Evolutionary conservation across 1,140 invertebrate genomes (phyloP), one percentile per base, ranked within the genome.

Genomic region (Sycophaga agraensis): DNA sequence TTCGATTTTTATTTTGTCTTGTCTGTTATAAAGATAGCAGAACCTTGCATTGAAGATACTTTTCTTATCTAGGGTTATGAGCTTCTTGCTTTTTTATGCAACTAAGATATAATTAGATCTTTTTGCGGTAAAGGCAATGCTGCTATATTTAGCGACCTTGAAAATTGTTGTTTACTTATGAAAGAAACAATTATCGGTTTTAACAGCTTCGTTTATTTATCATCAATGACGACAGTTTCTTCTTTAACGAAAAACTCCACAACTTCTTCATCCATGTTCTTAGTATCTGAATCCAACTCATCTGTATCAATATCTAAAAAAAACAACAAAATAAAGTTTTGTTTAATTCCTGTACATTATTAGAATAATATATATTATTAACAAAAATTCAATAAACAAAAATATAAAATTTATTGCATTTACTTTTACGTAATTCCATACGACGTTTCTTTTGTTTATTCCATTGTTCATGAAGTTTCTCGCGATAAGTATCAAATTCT

Each of bases 211-310:
- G 37, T 67, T 69, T 78, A 81, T 66, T 79, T 80, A 17, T 80
- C 76, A 64, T 91, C 89, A 71, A 96, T 82, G 63, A 91, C 80
- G 17, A 88, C 91, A 67, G 87, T 87, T 86, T 98, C 96, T 84
- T 97, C 94, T 85, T 97, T 97, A 72, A 98, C 87, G 83, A 98
- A 92, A 88, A 98, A 97, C 89, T 98, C 96, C 71, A 98, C 89
- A 73, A 91, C 85, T 85, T 98, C 96, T 76, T 98, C 95, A 74
- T 96, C 93, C 69, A 96, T 87, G 72, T 96, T 94, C 66, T 90
- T 88, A 34, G 87, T 86, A 71, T 96, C 89, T 42, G 87, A 89
- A 75, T 91, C 90, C 65, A 96, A 80, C 75, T 91, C 90, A 81
- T 98, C 95, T 8, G 94, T 97, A 73, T 97, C 94, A 63, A 96